Conservation (phyloP, 2,888 invertebrate species). For the Trichopoda pennipes region DNA sequence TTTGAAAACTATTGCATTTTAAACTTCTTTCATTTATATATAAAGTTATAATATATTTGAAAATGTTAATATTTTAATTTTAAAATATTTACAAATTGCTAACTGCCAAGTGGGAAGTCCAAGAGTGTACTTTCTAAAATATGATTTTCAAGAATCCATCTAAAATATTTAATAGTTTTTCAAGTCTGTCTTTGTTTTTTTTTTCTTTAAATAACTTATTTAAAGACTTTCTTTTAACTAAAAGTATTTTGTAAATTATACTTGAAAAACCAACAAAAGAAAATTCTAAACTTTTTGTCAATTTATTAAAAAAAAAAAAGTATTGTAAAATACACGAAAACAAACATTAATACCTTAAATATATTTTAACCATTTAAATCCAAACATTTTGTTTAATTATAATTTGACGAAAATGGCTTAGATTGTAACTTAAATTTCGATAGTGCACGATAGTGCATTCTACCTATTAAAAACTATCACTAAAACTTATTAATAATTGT, state of each 20-base stretch:
- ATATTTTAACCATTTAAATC: not conserved
- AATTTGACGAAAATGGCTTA: not conserved
- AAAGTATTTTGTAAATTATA: conserved; percentile 33
- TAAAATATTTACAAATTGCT: not conserved
- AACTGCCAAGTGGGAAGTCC: not conserved
- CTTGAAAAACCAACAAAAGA: not conserved
- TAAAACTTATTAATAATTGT: no score
- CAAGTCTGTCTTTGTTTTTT: conserved; percentile 7
- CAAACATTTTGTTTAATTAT: not conserved
- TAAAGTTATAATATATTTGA: not conserved
- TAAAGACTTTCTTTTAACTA: conserved; percentile 17
- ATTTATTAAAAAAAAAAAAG: conserved; percentile 26
- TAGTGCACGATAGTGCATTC: no score
- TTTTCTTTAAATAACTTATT: conserved; percentile 11
- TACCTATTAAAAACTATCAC: no score
- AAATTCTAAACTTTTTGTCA: conserved; percentile 8
- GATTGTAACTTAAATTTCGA: not conserved
- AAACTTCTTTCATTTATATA: not conserved
- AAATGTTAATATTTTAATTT: not conserved
- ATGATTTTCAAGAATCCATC: not conserved
- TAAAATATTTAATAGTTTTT: conserved; percentile 3
- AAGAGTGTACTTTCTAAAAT: not conserved
- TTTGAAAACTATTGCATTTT: not conserved
- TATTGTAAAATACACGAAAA: conserved; percentile 19
- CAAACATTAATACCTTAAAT: not conserved